A percentile compares a stretch with the other conserved stretches of the same genome.
phyloP scores from a whole-genome alignment of 2,888 invertebrate species.

The Caenorhabditis angaria region DNA sequence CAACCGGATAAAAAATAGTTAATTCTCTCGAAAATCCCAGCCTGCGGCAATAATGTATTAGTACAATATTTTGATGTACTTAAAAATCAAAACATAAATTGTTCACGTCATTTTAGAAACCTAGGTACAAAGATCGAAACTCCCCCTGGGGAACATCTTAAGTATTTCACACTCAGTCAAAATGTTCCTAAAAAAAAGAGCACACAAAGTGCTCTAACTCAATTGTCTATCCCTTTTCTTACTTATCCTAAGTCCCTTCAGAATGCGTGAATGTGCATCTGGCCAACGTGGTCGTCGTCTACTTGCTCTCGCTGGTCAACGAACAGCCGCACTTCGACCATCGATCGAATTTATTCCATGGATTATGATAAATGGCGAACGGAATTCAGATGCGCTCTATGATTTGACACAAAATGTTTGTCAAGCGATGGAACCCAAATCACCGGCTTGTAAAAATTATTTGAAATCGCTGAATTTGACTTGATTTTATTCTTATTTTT shows the following conservation, averaged over 20 bases:
- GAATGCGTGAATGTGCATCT: slow-evolving; percentile 61
- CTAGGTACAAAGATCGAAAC: background rate
- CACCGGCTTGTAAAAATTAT: slow-evolving; percentile 39
- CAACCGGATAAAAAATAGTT: too few species aligned
- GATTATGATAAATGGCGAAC: slow-evolving; percentile 67
- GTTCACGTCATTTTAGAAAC: background rate
- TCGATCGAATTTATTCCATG: slow-evolving; percentile 71
- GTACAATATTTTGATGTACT: background rate
- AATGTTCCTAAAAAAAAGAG: background rate
- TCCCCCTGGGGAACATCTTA: background rate
- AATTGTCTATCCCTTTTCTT: too few species aligned
- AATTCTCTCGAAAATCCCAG: too few species aligned
- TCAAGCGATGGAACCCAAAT: slow-evolving; percentile 59
- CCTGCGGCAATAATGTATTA: too few species aligned
- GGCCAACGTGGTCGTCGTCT: slow-evolving; percentile 63
- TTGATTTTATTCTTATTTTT: too few species aligned
- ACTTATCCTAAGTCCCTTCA: slow-evolving; percentile 30
- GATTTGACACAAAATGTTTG: slow-evolving; percentile 68
- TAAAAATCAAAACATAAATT: background rate
- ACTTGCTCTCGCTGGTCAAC: slow-evolving; percentile 65
- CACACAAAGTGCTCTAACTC: too few species aligned
- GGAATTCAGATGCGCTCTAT: slow-evolving; percentile 68
- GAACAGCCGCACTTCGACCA: slow-evolving; percentile 47
- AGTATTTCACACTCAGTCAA: background rate
- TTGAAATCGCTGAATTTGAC: slow-evolving; percentile 14